phyloP scores from a whole-genome alignment of 2,797 vertebrate genomes.

The Pogoniulus pusillus region DNA sequence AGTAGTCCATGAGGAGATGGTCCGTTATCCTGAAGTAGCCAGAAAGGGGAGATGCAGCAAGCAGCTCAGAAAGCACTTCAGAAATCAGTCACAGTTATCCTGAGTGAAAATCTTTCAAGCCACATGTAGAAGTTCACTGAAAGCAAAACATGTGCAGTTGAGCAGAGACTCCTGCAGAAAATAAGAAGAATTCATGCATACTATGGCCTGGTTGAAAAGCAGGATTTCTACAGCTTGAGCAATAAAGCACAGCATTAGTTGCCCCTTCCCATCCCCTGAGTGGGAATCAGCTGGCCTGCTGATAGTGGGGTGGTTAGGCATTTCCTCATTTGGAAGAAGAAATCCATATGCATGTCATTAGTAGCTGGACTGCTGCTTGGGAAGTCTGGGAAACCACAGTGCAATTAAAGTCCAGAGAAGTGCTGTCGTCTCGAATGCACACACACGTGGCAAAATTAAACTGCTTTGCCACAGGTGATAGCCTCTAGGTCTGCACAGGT shows the following conservation, averaged over 20 bases:
- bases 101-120: conserved; percentile 26
- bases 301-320: not conserved
- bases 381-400: not conserved
- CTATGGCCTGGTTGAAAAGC: not conserved
- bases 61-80: not conserved
- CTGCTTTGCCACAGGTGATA: not conserved
- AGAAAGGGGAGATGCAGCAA: not conserved
- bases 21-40: not conserved
- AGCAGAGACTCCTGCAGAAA: not conserved
- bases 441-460: not conserved
- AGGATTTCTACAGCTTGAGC: not conserved
- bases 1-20: not conserved
- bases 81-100: not conserved
- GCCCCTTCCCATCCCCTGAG: not conserved
- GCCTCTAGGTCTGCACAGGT: not conserved
- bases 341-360: not conserved
- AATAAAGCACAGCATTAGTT: not conserved
- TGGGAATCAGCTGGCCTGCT: not conserved
- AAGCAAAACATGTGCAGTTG: not conserved
- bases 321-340: not conserved
- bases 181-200: not conserved
- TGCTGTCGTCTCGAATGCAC: not conserved
- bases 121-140: not conserved
- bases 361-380: not conserved
- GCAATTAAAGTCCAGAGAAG: not conserved